Base-by-base conservation (phyloP, 2,888 invertebrate species). In the Agrochola circellaris region DNA sequence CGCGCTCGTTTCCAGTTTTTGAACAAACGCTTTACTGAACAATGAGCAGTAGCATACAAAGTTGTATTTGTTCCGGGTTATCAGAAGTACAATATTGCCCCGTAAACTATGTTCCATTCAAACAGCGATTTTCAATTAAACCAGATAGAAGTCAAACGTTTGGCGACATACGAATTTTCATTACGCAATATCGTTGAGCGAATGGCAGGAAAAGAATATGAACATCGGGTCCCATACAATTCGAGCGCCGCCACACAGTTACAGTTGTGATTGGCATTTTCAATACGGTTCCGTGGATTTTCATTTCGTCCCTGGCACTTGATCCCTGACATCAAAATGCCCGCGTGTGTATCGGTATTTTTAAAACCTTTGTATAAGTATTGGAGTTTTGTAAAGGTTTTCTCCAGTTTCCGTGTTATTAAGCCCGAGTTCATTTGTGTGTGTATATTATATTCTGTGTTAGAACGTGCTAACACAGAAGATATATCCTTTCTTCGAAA, bases 191-290 rank as follows among this genome's bases (percentile, higher is more conserved):
- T 73, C 30, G 72, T 61, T 58, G 26, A 74, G 60, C n/a, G 70
- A 76, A 80, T 68, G 51, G 64, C 62, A 67, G 73, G 73, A 58
- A 75, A 74, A 73, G 75, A 73, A 79, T 83, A 83, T 78, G 71
- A 77, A 74, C 83, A 78, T 85, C 75, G 80, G 58, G 51, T 38
- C 38, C 51, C 64, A 62, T 83, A 83, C 82, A 73, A 75, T 82
- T 83, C 75, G 71, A 85, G 75, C 69, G 56, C 45, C 70, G 66
- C 75, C n/a, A n/a, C n/a, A n/a, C n/a, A n/a, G n/a, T n/a, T n/a
- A 83, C 87, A 77, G 75, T 81, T 87, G 87, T 88, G 88, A 91
- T 89, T 90, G 90, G 90, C 91, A 82, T 88, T 89, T 91, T 88
- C 89, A 91, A 90, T 92, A 91, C 83, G 79, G 76, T 80, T 77